Conservation (phyloP, 64 coral and sea anemone genomes). For the Dendronephthya gigantea region DNA sequence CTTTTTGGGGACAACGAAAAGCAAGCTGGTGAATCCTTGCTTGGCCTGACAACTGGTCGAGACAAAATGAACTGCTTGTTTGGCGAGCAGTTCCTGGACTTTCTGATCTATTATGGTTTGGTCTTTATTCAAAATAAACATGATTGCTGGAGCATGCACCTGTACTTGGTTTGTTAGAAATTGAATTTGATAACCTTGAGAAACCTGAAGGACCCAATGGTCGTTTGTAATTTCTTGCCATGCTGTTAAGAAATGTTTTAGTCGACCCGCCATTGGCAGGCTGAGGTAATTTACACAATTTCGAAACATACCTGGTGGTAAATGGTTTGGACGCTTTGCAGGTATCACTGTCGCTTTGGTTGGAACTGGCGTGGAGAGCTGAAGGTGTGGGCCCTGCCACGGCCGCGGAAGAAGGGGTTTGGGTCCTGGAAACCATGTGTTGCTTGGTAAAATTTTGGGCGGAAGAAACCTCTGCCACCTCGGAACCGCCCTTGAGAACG, state of each 20-base stretch:
- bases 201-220: slow-evolving; percentile 20
- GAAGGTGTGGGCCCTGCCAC: neutral
- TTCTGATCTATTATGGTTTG: neutral
- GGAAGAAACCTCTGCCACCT: neutral
- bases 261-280: neutral
- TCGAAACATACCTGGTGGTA: slow-evolving; percentile 35
- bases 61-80: neutral
- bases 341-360: slow-evolving; percentile 3
- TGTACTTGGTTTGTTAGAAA: neutral
- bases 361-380: neutral
- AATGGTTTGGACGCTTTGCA: neutral
- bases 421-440: no score
- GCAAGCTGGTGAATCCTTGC: neutral
- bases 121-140: neutral
- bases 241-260: slow-evolving; percentile 39
- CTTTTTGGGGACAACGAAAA: neutral
- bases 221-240: slow-evolving; percentile 44
- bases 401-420: neutral
- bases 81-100: neutral
- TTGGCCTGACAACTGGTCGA: neutral
- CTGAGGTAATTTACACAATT: neutral
- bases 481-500: neutral
- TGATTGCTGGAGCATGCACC: neutral
- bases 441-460: neutral
- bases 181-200: neutral